Evolutionary conservation across 2,113 vertebrate species (phyloP).

Genomic region (Hyaena hyaena): DNA sequence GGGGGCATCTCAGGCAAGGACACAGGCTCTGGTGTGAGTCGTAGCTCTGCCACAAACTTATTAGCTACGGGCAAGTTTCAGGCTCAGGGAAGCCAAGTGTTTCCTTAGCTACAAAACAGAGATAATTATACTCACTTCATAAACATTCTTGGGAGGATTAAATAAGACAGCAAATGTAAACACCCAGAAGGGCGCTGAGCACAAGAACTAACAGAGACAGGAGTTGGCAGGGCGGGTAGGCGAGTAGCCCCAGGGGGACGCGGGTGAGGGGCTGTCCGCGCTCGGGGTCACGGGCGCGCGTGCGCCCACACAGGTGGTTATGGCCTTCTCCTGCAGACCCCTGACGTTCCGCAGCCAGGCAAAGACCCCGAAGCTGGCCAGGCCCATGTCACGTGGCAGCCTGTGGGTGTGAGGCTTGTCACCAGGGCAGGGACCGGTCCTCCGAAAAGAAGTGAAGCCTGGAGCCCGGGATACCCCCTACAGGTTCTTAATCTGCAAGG

Average conservation of each 20-base stretch:
- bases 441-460: neutral
- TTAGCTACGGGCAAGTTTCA: neutral
- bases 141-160: conserved; percentile 15
- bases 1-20: neutral
- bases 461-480: rapidly evolving
- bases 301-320: no score
- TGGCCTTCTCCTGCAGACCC: neutral
- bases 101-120: neutral
- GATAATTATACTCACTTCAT: neutral
- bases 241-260: rapidly evolving
- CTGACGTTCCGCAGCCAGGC: neutral
- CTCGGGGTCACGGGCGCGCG: rapidly evolving
- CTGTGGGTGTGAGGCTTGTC: neutral
- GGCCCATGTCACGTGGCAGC: neutral
- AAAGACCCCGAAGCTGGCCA: neutral
- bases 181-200: neutral
- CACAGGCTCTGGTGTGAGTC: neutral
- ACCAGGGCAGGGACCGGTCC: rapidly evolving
- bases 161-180: conserved; percentile 40
- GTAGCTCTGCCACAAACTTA: neutral
- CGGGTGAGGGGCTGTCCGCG: neutral
- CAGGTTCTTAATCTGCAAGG: neutral
- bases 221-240: neutral
- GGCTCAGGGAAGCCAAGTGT: neutral
- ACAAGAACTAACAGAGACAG: neutral